A percentile compares a stretch with the other conserved stretches of the same genome.
Conservation (phyloP, 53 echinoderm and acorn worm genomes). For the Actinopyga echinites region DNA sequence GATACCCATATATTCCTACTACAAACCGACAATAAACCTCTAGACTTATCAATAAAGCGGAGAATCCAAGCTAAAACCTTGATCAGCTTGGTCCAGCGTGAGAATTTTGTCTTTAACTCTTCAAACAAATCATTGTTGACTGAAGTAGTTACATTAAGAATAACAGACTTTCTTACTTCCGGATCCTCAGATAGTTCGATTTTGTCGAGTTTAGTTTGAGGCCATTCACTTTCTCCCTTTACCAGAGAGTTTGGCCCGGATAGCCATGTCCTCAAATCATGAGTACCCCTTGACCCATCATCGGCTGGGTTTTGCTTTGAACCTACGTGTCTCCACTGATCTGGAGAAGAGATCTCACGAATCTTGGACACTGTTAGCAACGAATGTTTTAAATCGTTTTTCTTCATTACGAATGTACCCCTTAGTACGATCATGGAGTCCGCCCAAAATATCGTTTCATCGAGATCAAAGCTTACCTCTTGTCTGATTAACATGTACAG, state of each 20-base stretch:
- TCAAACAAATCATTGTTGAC: background rate
- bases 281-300: background rate
- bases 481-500: background rate
- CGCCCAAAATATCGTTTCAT: slow-evolving; percentile 16
- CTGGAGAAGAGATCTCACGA: background rate
- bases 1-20: background rate
- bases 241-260: background rate
- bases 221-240: background rate
- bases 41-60: background rate
- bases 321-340: slow-evolving; percentile 54
- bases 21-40: background rate
- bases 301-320: slow-evolving; percentile 48
- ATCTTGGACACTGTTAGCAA: too few relatives aligned
- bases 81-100: background rate
- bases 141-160: background rate
- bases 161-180: background rate
- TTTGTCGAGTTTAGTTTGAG: background rate
- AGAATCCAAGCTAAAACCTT: slow-evolving; percentile 1
- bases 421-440: slow-evolving; percentile 57
- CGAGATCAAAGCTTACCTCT: slow-evolving; percentile 28
- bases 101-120: background rate
- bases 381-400: too few relatives aligned
- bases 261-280: background rate
- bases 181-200: background rate
- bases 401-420: background rate